Evolutionary conservation across 1,140 invertebrate species (phyloP), one percentile per base, ranked within the genome.

Genomic region (Tenebrio molitor): DNA sequence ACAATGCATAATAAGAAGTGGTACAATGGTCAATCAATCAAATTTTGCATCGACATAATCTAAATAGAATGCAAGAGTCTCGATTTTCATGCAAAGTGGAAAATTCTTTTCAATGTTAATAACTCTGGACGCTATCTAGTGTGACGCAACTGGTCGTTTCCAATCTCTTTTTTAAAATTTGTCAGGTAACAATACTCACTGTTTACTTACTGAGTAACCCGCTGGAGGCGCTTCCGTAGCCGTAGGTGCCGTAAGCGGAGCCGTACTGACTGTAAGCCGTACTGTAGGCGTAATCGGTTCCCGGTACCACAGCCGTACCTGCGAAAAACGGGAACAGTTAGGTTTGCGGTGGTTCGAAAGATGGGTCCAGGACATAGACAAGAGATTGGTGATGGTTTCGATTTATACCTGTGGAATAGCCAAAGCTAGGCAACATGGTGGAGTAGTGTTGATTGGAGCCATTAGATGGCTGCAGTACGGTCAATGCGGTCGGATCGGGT

Each of bases 201-300:
- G 85, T 87, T 88, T 90, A 92, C 91, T 91, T 91, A 92, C 91
- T 92, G 87, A 93, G 90, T 84, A 93, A 87, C 83, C 91, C 90
- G 85, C 89, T 89, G 79, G 90, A 88, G 72, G 89, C 87, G 74
- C 89, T 85, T 53, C 90, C 88, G 83, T 92, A 92, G 73, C 90
- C 89, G 78, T 93, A 93, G 10, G 89, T 87, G 64, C 89, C 89
- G 78, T 92, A 93, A 6, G 90, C 84, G 66, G 89, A 85, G 36
- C 91, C 88, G 82, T 93, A 93, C 81, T 93, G 91, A 71, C 90
- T 89, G 81, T 93, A 93, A 2, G 91, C 89, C 23, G 91, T 89
- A 78, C 87, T 91, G 82, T 93, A 93, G 14, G 90, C 87, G 80
- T 92, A 93, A 80, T 93, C 91, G 14, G 81, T 80, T 23, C 82